These are phyloP conservation scores for Plebejus melissa DNA, from an alignment of 2,888 invertebrate species.

Conservation along the genomic window DNA sequence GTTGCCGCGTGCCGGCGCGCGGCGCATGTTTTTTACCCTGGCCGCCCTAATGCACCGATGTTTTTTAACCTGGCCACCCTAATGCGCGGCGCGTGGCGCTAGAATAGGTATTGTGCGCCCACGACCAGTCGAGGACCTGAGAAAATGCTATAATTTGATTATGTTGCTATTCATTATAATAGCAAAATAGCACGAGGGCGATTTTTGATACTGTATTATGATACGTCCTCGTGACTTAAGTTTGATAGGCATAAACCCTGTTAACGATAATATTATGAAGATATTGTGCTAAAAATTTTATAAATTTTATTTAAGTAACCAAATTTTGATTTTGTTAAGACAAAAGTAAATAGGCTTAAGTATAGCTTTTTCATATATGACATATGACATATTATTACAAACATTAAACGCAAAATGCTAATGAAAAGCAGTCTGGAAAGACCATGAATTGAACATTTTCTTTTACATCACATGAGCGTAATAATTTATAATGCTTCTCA, in stretches of 20 bases:
- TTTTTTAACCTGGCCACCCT: slow-evolving; percentile 55
- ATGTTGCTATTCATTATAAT: slow-evolving; percentile 34
- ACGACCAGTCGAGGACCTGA: slow-evolving; percentile 37
- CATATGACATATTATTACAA: no score
- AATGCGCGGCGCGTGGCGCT: slow-evolving; percentile 65
- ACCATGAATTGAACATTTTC: background rate
- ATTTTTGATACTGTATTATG: background rate
- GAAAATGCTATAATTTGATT: slow-evolving; percentile 38
- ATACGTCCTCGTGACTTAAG: slow-evolving; percentile 12
- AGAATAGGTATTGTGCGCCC: slow-evolving; percentile 55
- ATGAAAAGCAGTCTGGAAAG: background rate
- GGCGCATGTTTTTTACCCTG: slow-evolving; percentile 50
- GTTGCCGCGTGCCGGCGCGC: slow-evolving; percentile 56
- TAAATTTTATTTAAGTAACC: no score
- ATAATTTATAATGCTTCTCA: no score
- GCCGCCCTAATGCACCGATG: slow-evolving; percentile 33
- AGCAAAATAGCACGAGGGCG: slow-evolving; percentile 18
- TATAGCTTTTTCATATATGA: no score
- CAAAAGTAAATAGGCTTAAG: no score
- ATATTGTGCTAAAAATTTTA: background rate
- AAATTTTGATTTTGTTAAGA: no score
- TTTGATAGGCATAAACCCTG: background rate
- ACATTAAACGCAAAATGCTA: background rate
- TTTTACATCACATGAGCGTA: no score
- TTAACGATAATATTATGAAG: background rate